A percentile compares a stretch with the other conserved stretches of the same genome.
These are phyloP conservation scores for Nyleta sp. DNA, from an alignment of 2,888 invertebrate genomes.

Conservation along the genomic window DNA sequence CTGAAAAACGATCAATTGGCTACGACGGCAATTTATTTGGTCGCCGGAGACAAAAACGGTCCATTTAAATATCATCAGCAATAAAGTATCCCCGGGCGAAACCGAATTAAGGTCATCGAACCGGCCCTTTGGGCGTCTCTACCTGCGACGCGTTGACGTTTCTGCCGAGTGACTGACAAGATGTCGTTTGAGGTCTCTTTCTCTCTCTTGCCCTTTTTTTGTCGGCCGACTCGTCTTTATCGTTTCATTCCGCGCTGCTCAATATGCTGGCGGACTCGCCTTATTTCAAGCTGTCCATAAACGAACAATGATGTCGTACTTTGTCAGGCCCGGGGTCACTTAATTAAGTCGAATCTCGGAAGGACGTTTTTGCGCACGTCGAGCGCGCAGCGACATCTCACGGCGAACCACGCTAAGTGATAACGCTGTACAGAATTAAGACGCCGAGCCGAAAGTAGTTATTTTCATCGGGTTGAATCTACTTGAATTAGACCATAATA, in stretches of 20 bases:
- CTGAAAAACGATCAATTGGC: background rate
- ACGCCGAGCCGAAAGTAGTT: too few species aligned
- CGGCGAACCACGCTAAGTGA: too few species aligned
- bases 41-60: background rate
- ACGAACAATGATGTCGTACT: slow-evolving; percentile 80
- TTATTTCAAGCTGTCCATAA: slow-evolving; percentile 76
- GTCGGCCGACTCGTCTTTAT: slow-evolving; percentile 71
- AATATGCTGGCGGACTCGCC: slow-evolving; percentile 74
- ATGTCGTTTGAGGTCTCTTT: slow-evolving; percentile 64
- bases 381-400: slow-evolving; percentile 14
- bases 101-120: slow-evolving; percentile 35
- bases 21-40: slow-evolving; percentile 1
- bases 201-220: slow-evolving; percentile 43
- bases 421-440: too few species aligned
- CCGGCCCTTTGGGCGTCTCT: slow-evolving; percentile 10
- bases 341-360: slow-evolving; percentile 79
- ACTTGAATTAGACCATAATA: too few species aligned
- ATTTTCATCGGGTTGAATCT: too few species aligned
- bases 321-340: slow-evolving; percentile 76
- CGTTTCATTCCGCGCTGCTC: slow-evolving; percentile 73
- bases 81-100: slow-evolving; percentile 2
- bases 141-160: slow-evolving; percentile 59
- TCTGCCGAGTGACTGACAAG: slow-evolving; percentile 73
- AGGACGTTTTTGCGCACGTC: slow-evolving; percentile 50
- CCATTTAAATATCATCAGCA: slow-evolving; percentile 19